Evolutionary conservation across 2,797 vertebrate genomes (phyloP).

Genomic region (Pipistrellus pipistrellus): DNA sequence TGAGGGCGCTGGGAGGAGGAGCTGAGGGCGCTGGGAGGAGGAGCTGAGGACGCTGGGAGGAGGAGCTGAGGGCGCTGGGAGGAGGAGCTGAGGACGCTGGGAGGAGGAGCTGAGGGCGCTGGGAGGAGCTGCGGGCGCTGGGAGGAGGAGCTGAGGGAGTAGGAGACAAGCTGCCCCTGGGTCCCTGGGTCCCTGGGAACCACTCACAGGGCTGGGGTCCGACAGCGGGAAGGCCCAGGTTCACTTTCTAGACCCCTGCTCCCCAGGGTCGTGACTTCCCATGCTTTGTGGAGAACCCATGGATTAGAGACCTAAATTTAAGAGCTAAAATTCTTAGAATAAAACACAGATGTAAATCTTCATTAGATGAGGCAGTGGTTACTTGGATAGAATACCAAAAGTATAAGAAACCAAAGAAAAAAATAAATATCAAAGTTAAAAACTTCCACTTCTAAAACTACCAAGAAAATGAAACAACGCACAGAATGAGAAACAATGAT

Average conservation of each 20-base stretch:
- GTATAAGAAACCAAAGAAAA: background rate
- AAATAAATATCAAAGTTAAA: background rate
- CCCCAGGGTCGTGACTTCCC: background rate
- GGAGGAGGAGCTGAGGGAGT: background rate
- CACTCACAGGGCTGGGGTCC: background rate
- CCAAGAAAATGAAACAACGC: background rate
- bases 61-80: too few relatives aligned
- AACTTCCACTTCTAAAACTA: background rate
- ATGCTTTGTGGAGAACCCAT: background rate
- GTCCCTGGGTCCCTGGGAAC: constrained; percentile 13
- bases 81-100: too few relatives aligned
- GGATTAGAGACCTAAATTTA: background rate
- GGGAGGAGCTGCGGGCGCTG: background rate
- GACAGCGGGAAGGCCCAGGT: background rate
- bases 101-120: too few relatives aligned
- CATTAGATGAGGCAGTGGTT: background rate
- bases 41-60: too few relatives aligned
- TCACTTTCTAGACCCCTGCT: background rate
- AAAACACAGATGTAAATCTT: background rate
- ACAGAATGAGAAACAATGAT: background rate
- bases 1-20: too few relatives aligned
- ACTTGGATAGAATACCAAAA: background rate
- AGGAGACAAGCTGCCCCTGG: too few relatives aligned
- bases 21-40: too few relatives aligned
- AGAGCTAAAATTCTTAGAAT: background rate